phyloP scores from a whole-genome alignment of 2,888 invertebrate species.

The Pachymerium ferrugineum region DNA sequence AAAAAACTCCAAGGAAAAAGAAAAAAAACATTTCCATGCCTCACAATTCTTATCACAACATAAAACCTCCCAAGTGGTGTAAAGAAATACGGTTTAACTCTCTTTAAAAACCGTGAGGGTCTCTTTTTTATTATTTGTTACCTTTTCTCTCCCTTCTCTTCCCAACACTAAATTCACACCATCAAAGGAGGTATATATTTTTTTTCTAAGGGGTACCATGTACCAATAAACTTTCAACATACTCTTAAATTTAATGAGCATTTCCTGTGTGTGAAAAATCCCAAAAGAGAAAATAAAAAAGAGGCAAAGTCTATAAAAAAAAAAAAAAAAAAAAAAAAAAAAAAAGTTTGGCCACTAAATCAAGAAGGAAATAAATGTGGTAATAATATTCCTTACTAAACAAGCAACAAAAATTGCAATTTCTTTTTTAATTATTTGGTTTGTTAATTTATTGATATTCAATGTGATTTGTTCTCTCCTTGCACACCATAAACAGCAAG shows the following conservation, averaged over 20 bases:
- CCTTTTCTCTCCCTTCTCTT: no score
- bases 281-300: background rate
- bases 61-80: no score
- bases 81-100: no score
- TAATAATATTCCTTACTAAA: background rate
- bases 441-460: background rate
- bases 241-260: background rate
- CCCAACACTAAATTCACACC: background rate
- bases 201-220: background rate
- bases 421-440: background rate
- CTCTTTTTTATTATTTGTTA: no score
- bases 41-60: no score
- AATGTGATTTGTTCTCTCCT: background rate
- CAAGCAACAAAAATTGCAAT: background rate
- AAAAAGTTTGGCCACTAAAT: background rate
- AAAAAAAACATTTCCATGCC: no score
- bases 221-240: background rate
- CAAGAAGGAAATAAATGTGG: background rate
- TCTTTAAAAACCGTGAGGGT: no score
- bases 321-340: no score
- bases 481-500: background rate
- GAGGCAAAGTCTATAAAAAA: no score
- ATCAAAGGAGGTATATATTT: background rate
- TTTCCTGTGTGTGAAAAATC: background rate
- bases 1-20: no score